Evolutionary conservation across 2,797 vertebrate species (phyloP), one percentile per base, ranked within the genome.

Genomic region (Ptychobarbus kaznakovi): DNA sequence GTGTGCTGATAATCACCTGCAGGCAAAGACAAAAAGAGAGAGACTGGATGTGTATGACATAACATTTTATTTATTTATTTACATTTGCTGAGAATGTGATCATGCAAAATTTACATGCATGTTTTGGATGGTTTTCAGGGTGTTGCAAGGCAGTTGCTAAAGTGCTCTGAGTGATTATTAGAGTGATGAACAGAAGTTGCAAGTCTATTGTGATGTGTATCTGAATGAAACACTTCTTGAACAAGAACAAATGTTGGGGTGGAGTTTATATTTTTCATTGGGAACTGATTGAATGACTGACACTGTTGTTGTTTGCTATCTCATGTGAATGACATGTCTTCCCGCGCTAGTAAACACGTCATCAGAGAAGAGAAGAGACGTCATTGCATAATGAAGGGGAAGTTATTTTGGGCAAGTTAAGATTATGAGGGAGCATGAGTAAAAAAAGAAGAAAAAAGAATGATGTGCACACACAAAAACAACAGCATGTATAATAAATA

Each of bases 1-100:
- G 97, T 90, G 98, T 99, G 86, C 96, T 96, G 93, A 99, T 99
- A 91, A 97, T 94, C 87, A 99, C 97, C 98, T 99, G 56, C 16
- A 81, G 25, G 16, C 85, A 1, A 81, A 63, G 86, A 88, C 75
- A 42, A 20, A 53, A 20, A 75, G 11, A 38, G 32, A 25, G 12
- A 84, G 22, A 85, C 51, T 40, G 16, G n/a, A n/a, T 72, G 9
- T 66, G 3, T 51, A 74, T 73, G 72, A 65, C 3, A 58, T 10
- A 15, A n/a, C 32, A 38, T 66, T 72, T 58, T 4, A 44, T 74
- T 49, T 44, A 65, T 58, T 63, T 68, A 38, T 38, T 20, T 25
- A 8, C 15, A 35, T 66, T 22, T 40, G 32, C 9, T 38, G 35
- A 69, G 35, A 69, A 38, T 22, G 32, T 20, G 32, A 38, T 68